Percentiles rank a stretch among this genome's conserved stretches.
phyloP scores from a whole-genome alignment of 2,888 invertebrate species.

The Phrixothrix hirtus region DNA sequence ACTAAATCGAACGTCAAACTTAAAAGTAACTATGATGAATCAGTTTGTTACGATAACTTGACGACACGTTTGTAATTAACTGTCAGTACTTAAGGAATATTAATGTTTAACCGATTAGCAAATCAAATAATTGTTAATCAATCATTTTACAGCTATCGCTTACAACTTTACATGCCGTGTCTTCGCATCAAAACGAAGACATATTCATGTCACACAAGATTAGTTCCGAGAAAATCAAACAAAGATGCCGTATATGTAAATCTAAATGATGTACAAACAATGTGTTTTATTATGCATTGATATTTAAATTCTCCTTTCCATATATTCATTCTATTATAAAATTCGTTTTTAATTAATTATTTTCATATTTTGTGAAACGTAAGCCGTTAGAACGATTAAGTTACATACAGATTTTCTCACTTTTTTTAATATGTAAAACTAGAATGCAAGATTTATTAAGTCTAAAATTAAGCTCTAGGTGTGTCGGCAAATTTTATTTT shows the following conservation, averaged over 20 bases:
- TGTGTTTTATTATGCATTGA: no score
- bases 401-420: no score
- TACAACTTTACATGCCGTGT: conserved; percentile 11
- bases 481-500: no score
- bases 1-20: not conserved
- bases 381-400: not conserved
- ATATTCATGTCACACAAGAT: conserved; percentile 17
- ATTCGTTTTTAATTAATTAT: not conserved
- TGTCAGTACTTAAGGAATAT: conserved; percentile 26
- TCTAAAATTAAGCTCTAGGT: no score
- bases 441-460: no score
- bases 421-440: no score
- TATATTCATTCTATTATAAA: no score
- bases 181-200: conserved; percentile 11
- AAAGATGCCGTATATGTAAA: conserved; percentile 3
- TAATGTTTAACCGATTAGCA: conserved; percentile 28
- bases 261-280: conserved; percentile 2
- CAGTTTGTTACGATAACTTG: conserved; percentile 18
- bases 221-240: conserved; percentile 8
- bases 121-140: conserved; percentile 32
- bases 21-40: conserved; percentile 20
- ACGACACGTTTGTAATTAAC: conserved; percentile 28
- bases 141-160: conserved; percentile 19
- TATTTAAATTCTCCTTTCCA: not conserved
- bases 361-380: not conserved